Evolutionary conservation across 1,140 invertebrate species (phyloP), one percentile per base, ranked within the genome.

Genomic region (Aphis gossypii): DNA sequence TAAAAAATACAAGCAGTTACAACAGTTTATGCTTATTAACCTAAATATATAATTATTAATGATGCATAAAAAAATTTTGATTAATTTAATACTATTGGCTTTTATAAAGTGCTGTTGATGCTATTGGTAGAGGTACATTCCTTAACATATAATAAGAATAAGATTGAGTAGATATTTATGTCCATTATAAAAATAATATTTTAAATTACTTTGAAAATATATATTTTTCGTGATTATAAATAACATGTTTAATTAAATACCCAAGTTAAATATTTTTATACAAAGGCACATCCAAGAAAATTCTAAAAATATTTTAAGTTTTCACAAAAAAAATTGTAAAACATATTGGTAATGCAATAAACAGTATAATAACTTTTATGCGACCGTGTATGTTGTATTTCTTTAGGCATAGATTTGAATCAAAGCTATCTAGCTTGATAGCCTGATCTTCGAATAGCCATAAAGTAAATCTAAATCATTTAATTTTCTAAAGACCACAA

Each of bases 301-400:
- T 38, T 83, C 7, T 20, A 83, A 38, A 82, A 38, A 82, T 35
- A 82, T 21, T 18, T 21, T 44, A 8, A 38, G 21, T 84, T 25
- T 41, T 0, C 0, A 51, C 18, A 1, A 46, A 9, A 6, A 87
- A 89, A 23, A 76, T 20, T 76, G 41, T 68, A 30, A 91, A 38
- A 91, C 41, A 91, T 41, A 91, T 91, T 46, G 90, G 41, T 91
- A 91, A 76, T 91, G 60, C 56, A 91, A 35, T n/a, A 91, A 91
- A 76, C 48, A 20, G 25, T 68, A 91, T 14, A 91, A 30, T 48
- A 35, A 91, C 14, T 3, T 91, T n/a, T 76, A 48, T 76, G 90
- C 30, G 25, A 91, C 9, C 30, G 25, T 91, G 9, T 44, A 44
- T 46, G 54, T 91, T 68, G 38, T 91, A 91, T 91, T 90, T n/a